A percentile compares a stretch with the other conserved stretches of the same genome.
Evolutionary conservation across 2,888 invertebrate species (phyloP).

Genomic region (Cerastis rubricosa): DNA sequence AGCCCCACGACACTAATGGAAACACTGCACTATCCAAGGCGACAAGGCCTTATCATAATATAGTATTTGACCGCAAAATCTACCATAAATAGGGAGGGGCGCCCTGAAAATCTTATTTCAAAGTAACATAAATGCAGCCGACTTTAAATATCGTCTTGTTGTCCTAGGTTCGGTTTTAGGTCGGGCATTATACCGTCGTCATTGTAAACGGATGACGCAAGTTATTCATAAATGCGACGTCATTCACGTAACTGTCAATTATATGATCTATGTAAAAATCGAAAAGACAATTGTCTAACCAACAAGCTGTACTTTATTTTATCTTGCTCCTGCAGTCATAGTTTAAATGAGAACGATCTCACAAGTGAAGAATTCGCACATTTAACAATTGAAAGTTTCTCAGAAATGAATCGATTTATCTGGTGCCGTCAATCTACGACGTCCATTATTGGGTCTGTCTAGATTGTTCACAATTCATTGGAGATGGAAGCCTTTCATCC

Average conservation of each 20-base stretch:
- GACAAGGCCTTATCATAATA: background rate
- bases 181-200: too few species aligned
- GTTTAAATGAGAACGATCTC: background rate
- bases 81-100: background rate
- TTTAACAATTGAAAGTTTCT: slow-evolving; percentile 12
- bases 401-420: slow-evolving; percentile 21
- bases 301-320: background rate
- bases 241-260: too few species aligned
- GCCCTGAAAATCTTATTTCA: too few species aligned
- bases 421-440: slow-evolving; percentile 8
- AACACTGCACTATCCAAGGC: background rate
- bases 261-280: background rate
- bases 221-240: background rate
- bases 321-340: background rate
- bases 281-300: background rate
- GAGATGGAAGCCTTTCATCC: slow-evolving; percentile 18
- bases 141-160: too few species aligned
- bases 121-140: too few species aligned
- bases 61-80: slow-evolving; percentile 13
- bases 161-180: too few species aligned
- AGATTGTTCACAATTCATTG: slow-evolving; percentile 20
- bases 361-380: slow-evolving; percentile 1
- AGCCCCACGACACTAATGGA: background rate
- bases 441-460: slow-evolving; percentile 17
- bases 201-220: too few species aligned